A percentile compares a stretch with the other conserved stretches of the same genome.
Conservation (phyloP, 1,140 invertebrate species). For the Medauroidea extradentata region DNA sequence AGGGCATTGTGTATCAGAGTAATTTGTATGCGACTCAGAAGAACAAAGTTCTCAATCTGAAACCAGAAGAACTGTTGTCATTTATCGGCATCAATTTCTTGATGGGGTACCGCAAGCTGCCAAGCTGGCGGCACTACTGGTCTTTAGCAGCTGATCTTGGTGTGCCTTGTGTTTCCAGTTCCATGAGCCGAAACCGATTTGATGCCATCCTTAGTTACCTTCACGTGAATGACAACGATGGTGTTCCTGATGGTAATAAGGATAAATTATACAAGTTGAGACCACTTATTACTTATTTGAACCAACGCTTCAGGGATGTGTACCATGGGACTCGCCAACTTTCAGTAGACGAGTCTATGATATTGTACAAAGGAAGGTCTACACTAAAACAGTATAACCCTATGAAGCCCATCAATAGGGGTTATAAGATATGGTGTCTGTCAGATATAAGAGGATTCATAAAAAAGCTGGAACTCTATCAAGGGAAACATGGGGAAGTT, state of each 20-base stretch:
- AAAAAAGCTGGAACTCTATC: slow-evolving; percentile 22
- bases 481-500: slow-evolving; percentile 18
- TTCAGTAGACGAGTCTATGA: slow-evolving; percentile 29
- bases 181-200: not conserved
- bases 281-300: slow-evolving; percentile 24
- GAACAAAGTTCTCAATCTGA: not conserved
- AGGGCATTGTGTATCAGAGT: not conserved
- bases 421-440: slow-evolving; percentile 24
- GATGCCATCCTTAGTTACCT: not conserved
- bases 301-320: slow-evolving; percentile 9
- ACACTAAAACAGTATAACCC: slow-evolving; percentile 28
- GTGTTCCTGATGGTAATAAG: slow-evolving; percentile 20
- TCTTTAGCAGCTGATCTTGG: not conserved
- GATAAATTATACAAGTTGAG: slow-evolving; percentile 23
- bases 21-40: not conserved
- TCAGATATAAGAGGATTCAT: slow-evolving; percentile 15
- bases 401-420: slow-evolving; percentile 24
- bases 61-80: not conserved
- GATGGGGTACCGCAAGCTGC: not conserved
- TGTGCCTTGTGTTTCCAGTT: not conserved
- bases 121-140: not conserved
- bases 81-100: not conserved
- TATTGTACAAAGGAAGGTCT: slow-evolving; percentile 27
- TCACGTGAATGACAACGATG: slow-evolving; percentile 31
- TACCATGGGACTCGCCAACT: slow-evolving; percentile 6